Conservation (phyloP, 1,140 invertebrate genomes). For the Heliconius nattereri region DNA sequence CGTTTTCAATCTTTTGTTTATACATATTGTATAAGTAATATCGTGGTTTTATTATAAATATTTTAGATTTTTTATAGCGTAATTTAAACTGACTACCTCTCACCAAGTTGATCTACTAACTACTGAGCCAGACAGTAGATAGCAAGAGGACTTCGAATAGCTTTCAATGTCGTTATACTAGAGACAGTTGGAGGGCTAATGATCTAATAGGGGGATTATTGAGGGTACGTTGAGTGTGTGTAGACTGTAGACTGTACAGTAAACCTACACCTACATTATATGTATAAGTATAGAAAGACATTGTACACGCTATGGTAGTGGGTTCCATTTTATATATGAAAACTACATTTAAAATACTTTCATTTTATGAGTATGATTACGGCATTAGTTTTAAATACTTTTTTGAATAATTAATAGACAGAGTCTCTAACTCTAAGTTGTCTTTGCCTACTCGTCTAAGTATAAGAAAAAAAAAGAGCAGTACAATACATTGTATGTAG, state of each 20-base stretch:
- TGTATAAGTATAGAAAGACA: background rate
- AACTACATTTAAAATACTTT: too few relatives aligned
- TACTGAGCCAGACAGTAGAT: background rate
- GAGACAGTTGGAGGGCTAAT: slow-evolving; percentile 6
- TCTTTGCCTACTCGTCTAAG: too few relatives aligned
- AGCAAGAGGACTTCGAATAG: background rate
- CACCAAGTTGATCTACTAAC: too few relatives aligned
- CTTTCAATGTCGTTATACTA: slow-evolving; percentile 8
- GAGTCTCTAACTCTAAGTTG: too few relatives aligned
- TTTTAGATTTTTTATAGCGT: too few relatives aligned
- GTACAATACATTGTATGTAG: background rate
- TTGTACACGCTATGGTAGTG: background rate
- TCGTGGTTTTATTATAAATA: too few relatives aligned
- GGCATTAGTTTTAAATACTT: too few relatives aligned
- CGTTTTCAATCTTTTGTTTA: background rate
- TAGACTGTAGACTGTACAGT: background rate
- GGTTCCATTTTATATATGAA: too few relatives aligned
- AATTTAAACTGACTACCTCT: too few relatives aligned
- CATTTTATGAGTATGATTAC: too few relatives aligned
- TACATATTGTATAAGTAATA: background rate
- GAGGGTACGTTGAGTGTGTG: background rate
- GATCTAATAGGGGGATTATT: slow-evolving; percentile 10
- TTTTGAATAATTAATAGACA: too few relatives aligned
- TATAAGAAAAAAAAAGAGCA: background rate
- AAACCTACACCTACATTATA: background rate